Conservation (phyloP, 2,113 vertebrate species). For the Oncorhynchus masou region DNA sequence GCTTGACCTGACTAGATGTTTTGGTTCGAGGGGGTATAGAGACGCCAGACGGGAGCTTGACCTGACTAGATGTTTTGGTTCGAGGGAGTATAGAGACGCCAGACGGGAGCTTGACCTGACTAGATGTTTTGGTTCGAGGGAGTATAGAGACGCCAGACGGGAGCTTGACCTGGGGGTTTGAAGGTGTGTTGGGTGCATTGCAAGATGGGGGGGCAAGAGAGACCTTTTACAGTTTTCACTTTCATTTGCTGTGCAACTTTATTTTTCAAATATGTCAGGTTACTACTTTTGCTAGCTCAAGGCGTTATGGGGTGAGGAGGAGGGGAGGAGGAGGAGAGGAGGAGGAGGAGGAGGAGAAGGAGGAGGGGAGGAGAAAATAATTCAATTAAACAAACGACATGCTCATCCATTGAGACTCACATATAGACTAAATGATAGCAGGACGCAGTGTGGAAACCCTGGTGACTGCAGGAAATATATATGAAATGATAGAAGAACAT, state of each 20-base stretch:
- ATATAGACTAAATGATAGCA: conserved; percentile 29
- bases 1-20: no score
- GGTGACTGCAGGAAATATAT: conserved; percentile 54
- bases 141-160: no score
- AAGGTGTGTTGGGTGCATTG: conserved; percentile 11
- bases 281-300: conserved; percentile 44
- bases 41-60: no score
- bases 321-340: neutral
- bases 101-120: no score
- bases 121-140: no score
- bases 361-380: neutral
- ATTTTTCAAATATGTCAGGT: conserved; percentile 48
- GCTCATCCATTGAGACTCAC: conserved; percentile 3
- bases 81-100: no score
- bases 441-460: conserved; percentile 44
- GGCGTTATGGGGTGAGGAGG: conserved; percentile 46
- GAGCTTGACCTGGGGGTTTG: conserved; percentile 1
- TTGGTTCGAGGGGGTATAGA: no score
- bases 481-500: conserved; percentile 65
- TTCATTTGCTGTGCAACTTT: conserved; percentile 77
- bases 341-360: conserved; percentile 19
- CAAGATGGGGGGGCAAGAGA: conserved; percentile 49
- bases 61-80: no score
- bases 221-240: conserved; percentile 71
- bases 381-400: conserved; percentile 14